These are phyloP conservation scores for Stichopus chloronotus DNA, from an alignment of 35 echinoderm and acorn worm species.

Conservation along the genomic window DNA sequence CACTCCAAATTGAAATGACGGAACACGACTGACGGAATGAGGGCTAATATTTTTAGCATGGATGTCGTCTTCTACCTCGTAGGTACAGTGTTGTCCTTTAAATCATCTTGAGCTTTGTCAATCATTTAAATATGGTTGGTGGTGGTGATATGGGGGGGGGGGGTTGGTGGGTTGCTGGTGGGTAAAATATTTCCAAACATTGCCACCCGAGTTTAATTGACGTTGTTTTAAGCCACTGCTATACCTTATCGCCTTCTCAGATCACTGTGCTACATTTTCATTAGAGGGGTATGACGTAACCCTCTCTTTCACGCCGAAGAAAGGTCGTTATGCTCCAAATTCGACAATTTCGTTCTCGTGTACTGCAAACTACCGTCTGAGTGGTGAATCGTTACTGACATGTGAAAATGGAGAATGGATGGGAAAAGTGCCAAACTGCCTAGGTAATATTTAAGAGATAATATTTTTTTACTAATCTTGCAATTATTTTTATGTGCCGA, in stretches of 20 bases:
- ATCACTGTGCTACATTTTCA: not conserved
- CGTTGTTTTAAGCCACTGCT: no score
- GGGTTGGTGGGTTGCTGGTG: no score
- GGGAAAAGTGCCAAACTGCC: not conserved
- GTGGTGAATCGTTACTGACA: not conserved
- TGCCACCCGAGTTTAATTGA: no score
- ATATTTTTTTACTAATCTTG: not conserved
- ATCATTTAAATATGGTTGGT: no score
- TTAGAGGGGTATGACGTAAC: not conserved
- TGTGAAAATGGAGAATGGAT: constrained; percentile 8
- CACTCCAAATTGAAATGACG: no score
- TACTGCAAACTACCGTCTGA: not conserved
- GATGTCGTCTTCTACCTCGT: no score
- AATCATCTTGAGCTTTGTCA: no score
- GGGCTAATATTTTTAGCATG: no score
- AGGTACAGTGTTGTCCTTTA: no score
- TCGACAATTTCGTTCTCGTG: not conserved
- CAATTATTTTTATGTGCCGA: not conserved
- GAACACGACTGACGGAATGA: no score
- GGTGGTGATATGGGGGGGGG: no score
- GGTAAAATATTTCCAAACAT: no score
- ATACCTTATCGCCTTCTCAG: not conserved
- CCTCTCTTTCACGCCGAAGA: not conserved
- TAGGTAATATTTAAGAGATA: not conserved
- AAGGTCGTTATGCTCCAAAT: constrained; percentile 13